Conservation (phyloP, 2,797 vertebrate species). For the Tragelaphus oryx region DNA sequence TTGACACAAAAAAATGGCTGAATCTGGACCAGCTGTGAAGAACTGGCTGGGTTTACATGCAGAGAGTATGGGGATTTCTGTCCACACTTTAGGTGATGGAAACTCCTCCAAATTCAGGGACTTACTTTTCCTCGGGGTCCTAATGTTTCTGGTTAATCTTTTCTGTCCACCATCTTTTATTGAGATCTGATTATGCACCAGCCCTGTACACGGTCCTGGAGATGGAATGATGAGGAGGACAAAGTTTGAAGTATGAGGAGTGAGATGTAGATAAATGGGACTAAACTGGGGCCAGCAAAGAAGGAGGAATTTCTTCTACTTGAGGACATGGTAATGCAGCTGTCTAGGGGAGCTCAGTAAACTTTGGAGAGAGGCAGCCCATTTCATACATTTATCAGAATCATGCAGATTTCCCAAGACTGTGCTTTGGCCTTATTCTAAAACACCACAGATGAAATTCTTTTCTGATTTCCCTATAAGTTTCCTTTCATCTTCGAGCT, state of each 20-base stretch:
- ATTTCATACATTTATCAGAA: not conserved
- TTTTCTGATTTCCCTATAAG: not conserved
- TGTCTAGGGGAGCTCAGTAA: not conserved
- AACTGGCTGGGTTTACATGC: not conserved
- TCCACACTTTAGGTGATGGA: not conserved
- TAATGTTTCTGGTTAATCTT: not conserved
- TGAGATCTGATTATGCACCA: not conserved
- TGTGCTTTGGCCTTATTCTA: not conserved
- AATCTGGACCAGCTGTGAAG: not conserved
- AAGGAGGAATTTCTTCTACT: not conserved
- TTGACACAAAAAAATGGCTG: not conserved
- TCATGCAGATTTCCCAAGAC: not conserved
- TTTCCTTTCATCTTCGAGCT: not conserved
- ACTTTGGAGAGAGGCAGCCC: rapidly evolving
- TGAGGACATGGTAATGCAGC: not conserved
- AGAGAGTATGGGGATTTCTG: not conserved
- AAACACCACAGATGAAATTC: not conserved
- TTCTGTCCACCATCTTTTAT: not conserved
- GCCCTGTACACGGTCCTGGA: not conserved
- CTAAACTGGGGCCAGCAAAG: not conserved
- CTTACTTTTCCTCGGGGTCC: not conserved
- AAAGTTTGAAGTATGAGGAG: not conserved
- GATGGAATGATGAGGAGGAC: not conserved
- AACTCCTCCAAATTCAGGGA: not conserved
- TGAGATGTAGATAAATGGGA: rapidly evolving